Evolutionary conservation across 2,797 vertebrate species (phyloP), one percentile per base, ranked within the genome.

Genomic region (Zenarchopterus dispar): DNA sequence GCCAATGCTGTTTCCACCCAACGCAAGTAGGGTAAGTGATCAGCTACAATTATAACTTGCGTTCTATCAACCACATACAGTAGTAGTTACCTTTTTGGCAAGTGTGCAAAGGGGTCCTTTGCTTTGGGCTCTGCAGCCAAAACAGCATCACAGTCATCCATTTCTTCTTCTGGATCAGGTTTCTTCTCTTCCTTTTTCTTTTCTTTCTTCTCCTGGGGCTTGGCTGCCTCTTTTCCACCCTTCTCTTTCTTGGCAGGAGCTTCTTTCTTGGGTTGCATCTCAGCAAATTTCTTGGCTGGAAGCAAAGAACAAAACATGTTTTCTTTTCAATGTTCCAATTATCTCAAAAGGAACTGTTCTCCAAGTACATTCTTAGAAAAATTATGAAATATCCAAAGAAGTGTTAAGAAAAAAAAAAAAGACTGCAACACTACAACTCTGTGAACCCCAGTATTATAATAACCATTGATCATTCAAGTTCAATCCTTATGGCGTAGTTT

Each of bases 201-300:
- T 59, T 95, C 92, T 0, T 92, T 93, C 79, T 95, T 94, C 77
- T 96, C 95, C 83, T 95, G 91, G 52, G 90, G 90, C 70, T 94
- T 94, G 63, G 87, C 88, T 67, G 82, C 78, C 28, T 96, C 94
- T 61, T 94, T 94, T 3, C 83, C 82, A 4, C 68, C 91, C 63
- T 97, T 98, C 78, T 98, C 95, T 63, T 97, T 97, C 84, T 96
- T 94, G n/a, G 93, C 77, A 9, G 93, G 80, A 1, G 88, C 21
- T 3, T 97, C 95, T 67, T 96, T 97, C 79, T 95, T 97, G 23
- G 96, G 95, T 86, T 97, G 96, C 81, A 94, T 92, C 72, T 98
- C 96, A 0, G 95, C 90, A 91, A 97, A 98, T 81, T 95, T 97
- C 84, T 95, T 97, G 64, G 96, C 96, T 98, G 71, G 0, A 79